Base-by-base conservation (phyloP, 2,888 invertebrate genomes). In the Spodoptera exigua region DNA sequence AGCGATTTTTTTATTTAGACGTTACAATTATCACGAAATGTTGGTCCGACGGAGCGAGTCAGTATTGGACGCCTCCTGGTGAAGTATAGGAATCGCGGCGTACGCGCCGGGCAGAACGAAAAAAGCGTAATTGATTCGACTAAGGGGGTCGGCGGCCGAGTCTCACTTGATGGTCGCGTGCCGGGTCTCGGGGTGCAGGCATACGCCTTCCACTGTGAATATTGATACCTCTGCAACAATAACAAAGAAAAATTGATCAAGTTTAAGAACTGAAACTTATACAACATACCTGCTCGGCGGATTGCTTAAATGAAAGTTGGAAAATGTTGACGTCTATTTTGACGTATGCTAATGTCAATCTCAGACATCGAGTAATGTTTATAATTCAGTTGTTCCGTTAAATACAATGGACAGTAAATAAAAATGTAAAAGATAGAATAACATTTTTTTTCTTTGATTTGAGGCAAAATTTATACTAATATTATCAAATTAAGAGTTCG, bases 151-250 rank as follows among this genome's bases (percentile, higher is more conserved):
- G 68, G 61, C 55, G 78, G 63, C 65, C 51, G 63, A 27, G 21
- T 71, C 80, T 93, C 93, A 93, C 90, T 95, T 95, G 84, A 95
- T 88, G 79, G 90, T 87, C 59, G 92, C 89, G 82, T 94, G 94
- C 85, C 96, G 95, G 84, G 96, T 96, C 94, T 99, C 99, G 56
- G 97, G 96, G 89, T 96, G 96, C 85, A 98, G 92, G 90, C 96
- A 96, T 82, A 99, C 96, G 82, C 98, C 98, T 93, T 98, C 98
- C 88, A 99, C 98, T 83, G 97, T 98, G 95, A 98, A 98, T 95
- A 99, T 98, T 84, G 99, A 98, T 86, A 98, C 96, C 94, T 98
- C 99, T 99, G 96, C 40, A 96, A 96, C 89, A 91, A 90, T 52
- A 36, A 56, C 39, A 48, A 18, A 46, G 2, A 18, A 3, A 2